Evolutionary conservation across 2,888 invertebrate species (phyloP).

Genomic region (Rutpela maculata): DNA sequence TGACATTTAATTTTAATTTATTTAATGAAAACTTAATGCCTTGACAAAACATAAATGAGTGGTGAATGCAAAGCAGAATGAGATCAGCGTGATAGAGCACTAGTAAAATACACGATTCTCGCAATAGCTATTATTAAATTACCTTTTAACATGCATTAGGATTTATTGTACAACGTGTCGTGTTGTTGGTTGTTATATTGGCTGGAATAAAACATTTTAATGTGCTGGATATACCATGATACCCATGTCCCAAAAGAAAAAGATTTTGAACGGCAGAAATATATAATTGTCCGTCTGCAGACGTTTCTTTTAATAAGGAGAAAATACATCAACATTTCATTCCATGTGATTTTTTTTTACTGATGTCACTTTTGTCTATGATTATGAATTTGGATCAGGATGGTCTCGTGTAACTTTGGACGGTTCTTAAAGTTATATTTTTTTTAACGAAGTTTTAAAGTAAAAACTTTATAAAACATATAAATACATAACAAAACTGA

Average conservation of each 20-base stretch:
- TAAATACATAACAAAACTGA: no score
- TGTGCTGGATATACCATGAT: constrained; percentile 13
- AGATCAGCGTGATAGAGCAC: constrained; percentile 57
- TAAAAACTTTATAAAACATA: no score
- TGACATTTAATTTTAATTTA: constrained; percentile 51
- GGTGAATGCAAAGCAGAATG: constrained; percentile 46
- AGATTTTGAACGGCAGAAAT: no score
- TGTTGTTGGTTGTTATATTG: constrained; percentile 27
- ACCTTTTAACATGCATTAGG: constrained; percentile 46
- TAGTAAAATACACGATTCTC: constrained; percentile 46
- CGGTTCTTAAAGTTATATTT: no score
- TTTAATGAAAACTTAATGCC: constrained; percentile 51
- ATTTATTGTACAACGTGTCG: constrained; percentile 42
- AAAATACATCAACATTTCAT: no score
- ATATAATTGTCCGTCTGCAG: no score
- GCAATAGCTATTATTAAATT: constrained; percentile 49
- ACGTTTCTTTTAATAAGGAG: no score
- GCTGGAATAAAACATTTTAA: constrained; percentile 29
- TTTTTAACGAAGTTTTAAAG: no score
- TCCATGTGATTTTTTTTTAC: no score
- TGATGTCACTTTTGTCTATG: no score
- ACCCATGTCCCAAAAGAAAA: not conserved
- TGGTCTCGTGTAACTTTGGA: no score
- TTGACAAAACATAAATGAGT: constrained; percentile 46
- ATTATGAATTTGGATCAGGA: no score